A percentile compares a stretch with the other conserved stretches of the same genome.
Conservation (phyloP, 1,140 invertebrate genomes). For the Drosophila ohnishii region DNA sequence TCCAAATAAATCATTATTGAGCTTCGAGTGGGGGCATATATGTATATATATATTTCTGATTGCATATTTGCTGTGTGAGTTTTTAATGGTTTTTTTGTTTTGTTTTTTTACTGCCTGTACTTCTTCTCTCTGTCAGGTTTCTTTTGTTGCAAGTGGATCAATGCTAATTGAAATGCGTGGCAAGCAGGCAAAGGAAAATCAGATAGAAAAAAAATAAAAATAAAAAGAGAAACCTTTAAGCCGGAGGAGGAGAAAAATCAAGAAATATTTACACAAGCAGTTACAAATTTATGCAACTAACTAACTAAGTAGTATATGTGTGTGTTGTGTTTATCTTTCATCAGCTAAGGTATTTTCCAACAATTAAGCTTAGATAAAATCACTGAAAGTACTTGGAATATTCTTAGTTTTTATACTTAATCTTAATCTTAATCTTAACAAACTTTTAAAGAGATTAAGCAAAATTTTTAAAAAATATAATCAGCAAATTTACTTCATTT, state of each 20-base stretch:
- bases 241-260: slow-evolving; percentile 8
- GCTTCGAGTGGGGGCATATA: no score
- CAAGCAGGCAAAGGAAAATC: slow-evolving; percentile 32
- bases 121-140: slow-evolving; percentile 9
- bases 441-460: slow-evolving; percentile 3
- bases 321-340: slow-evolving; percentile 11
- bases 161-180: slow-evolving; percentile 70
- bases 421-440: neutral
- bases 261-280: slow-evolving; percentile 21
- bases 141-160: slow-evolving; percentile 56
- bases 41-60: slow-evolving; percentile 3
- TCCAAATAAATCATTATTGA: slow-evolving; percentile 26
- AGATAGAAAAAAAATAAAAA: neutral
- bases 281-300: slow-evolving; percentile 19
- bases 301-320: neutral
- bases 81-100: slow-evolving; percentile 38
- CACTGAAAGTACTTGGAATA: no score
- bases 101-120: slow-evolving; percentile 34
- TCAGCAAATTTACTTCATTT: slow-evolving; percentile 11
- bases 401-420: neutral
- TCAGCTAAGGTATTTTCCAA: neutral
- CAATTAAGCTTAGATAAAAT: neutral
- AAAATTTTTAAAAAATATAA: neutral
- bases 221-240: slow-evolving; percentile 7
- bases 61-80: neutral